phyloP scores from a whole-genome alignment of 2,113 vertebrate species.

The Megalops atlanticus region DNA sequence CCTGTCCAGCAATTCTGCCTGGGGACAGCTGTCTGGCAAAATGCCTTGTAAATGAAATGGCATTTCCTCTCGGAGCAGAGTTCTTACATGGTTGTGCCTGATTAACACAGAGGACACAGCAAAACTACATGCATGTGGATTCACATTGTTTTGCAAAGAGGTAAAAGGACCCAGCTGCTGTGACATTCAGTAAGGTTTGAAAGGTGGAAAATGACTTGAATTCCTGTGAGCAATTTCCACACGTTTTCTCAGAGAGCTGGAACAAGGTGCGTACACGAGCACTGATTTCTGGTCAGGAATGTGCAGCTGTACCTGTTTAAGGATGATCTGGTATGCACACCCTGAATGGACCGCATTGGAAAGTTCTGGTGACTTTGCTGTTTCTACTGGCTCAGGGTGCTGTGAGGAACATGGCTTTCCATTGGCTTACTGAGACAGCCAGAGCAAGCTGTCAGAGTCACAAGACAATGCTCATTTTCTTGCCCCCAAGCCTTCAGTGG shows the following conservation, averaged over 20 bases:
- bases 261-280: no score
- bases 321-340: no score
- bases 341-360: no score
- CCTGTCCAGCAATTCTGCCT: not conserved
- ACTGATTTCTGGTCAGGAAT: no score
- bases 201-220: not conserved
- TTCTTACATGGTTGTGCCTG: not conserved
- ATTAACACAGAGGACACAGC: not conserved
- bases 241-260: no score
- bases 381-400: not conserved
- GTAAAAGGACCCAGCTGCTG: not conserved
- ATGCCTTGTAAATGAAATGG: not conserved
- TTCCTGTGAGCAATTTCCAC: not conserved
- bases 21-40: not conserved
- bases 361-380: not conserved
- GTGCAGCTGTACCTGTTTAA: no score
- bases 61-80: not conserved
- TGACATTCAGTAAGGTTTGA: not conserved
- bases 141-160: no score
- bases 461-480: not conserved
- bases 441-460: not conserved
- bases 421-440: not conserved
- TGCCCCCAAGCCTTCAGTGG: not conserved
- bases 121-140: no score
- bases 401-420: not conserved